A percentile compares a stretch with the other conserved stretches of the same genome.
Conservation (phyloP, 2,888 invertebrate species). For the Chymomyza amoena region DNA sequence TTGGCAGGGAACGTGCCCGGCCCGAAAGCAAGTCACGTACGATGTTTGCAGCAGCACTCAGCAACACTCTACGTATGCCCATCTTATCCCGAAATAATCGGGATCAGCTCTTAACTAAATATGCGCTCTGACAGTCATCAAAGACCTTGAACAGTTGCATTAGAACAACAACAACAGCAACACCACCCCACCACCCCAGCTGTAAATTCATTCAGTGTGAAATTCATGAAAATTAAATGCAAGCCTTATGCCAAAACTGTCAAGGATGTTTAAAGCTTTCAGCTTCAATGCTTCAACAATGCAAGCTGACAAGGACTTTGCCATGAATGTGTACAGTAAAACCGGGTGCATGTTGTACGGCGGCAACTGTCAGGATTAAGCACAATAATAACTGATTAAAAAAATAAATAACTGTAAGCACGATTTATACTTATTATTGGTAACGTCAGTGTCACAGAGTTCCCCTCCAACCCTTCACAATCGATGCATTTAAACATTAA, state of each 20-base stretch:
- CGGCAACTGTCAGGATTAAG: neutral
- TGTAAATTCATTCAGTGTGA: neutral
- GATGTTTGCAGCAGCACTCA: neutral
- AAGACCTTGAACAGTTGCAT: neutral
- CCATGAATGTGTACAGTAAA: constrained; percentile 3
- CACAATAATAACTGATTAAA: neutral
- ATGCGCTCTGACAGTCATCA: neutral
- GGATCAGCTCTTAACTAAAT: too few relatives aligned
- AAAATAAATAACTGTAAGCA: neutral
- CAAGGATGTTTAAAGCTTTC: constrained; percentile 13
- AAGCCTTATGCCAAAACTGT: constrained; percentile 12
- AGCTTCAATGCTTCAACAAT: constrained; percentile 18
- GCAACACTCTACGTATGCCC: neutral
- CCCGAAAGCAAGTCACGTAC: constrained; percentile 38
- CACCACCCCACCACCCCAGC: too few relatives aligned
- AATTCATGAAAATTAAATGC: constrained; percentile 29
- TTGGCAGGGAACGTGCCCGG: neutral
- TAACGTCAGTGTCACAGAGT: neutral
- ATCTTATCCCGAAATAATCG: neutral
- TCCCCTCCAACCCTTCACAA: constrained; percentile 3
- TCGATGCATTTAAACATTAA: constrained; percentile 48
- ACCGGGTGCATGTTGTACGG: neutral
- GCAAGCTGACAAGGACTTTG: constrained; percentile 26
- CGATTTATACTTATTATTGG: neutral
- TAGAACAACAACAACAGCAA: constrained; percentile 1